Conservation (phyloP, 2,113 vertebrate genomes). For the Corvus moneduloides region DNA sequence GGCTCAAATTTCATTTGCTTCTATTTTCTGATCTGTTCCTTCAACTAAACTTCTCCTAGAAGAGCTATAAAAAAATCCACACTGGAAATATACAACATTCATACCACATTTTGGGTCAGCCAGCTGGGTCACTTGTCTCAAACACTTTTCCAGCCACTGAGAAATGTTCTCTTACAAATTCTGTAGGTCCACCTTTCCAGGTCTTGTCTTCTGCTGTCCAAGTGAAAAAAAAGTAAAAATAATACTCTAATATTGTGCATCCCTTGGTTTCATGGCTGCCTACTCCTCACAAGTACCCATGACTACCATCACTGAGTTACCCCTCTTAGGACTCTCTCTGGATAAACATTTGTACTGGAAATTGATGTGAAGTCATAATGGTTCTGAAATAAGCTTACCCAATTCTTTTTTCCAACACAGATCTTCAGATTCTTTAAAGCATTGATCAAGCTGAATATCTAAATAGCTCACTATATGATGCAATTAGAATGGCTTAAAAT, state of each 20-base stretch:
- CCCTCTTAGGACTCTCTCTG: not conserved
- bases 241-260: not conserved
- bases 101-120: not conserved
- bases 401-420: not conserved
- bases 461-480: not conserved
- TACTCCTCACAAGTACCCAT: not conserved
- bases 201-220: not conserved
- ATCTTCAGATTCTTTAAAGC: not conserved
- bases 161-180: not conserved
- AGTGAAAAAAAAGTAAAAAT: not conserved
- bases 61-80: conserved; percentile 32
- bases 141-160: not conserved
- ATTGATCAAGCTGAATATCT: not conserved
- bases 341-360: not conserved
- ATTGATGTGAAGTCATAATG: not conserved
- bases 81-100: conserved; percentile 17
- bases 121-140: conserved; percentile 21
- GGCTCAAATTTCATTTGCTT: conserved; percentile 33
- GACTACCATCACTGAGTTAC: not conserved
- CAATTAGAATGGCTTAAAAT: not conserved
- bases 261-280: not conserved
- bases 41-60: conserved; percentile 28
- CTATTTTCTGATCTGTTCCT: conserved; percentile 41
- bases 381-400: not conserved
- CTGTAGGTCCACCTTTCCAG: not conserved